Evolutionary conservation across 2,113 vertebrate genomes (phyloP).

Genomic region (Microtus oregoni): DNA sequence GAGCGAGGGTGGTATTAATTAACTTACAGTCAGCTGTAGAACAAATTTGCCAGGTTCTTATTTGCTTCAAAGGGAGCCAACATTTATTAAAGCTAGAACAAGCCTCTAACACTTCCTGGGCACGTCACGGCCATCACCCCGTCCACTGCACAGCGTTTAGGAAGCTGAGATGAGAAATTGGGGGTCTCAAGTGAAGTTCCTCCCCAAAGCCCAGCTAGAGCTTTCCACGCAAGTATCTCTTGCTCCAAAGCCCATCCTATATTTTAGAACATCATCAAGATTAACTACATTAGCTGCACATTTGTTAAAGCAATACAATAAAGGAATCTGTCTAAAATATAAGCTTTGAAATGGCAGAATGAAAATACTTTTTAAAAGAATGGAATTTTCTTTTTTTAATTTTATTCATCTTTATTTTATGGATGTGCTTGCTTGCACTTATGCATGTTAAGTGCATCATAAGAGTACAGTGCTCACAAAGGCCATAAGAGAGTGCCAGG

Average conservation of each 20-base stretch:
- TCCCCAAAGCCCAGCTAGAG: rapidly evolving
- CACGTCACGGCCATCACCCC: background rate
- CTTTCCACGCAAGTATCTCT: rapidly evolving
- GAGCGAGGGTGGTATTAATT: conserved; percentile 19
- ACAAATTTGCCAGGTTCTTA: background rate
- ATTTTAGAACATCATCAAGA: background rate
- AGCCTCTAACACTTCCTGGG: rapidly evolving
- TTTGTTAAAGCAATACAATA: background rate
- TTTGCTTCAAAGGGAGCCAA: conserved; percentile 5
- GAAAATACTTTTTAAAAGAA: background rate
- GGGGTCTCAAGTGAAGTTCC: background rate
- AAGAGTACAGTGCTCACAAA: background rate
- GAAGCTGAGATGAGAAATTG: background rate
- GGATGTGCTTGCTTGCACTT: background rate
- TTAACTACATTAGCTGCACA: too few species aligned
- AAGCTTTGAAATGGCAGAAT: background rate
- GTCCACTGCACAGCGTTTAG: background rate
- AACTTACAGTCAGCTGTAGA: conserved; percentile 35
- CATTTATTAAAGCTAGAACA: background rate
- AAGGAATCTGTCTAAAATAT: background rate
- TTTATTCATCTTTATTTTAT: background rate
- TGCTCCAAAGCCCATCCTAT: background rate
- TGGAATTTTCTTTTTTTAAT: background rate
- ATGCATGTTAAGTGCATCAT: background rate
- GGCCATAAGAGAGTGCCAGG: background rate